Conservation (phyloP, 2,888 invertebrate species). For the Coremacera marginata region DNA sequence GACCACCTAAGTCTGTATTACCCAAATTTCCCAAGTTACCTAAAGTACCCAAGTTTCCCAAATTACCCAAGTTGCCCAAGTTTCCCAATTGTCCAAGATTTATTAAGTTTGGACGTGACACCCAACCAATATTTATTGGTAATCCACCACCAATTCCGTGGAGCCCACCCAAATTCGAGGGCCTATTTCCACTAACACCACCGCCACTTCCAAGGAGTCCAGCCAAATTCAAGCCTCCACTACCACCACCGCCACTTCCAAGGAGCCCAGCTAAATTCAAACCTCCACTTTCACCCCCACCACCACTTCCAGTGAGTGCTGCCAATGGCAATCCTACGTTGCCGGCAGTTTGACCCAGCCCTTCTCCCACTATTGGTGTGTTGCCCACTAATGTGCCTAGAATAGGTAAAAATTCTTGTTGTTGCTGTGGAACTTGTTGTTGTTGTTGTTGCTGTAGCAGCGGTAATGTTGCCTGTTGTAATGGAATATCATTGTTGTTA, state of each 20-base stretch:
- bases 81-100: slow-evolving; percentile 47
- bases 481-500: too few species aligned
- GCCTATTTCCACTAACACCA: too few species aligned
- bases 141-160: not conserved
- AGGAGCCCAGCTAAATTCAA: not conserved
- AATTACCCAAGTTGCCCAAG: slow-evolving; percentile 44
- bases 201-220: too few species aligned
- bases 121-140: not conserved
- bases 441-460: slow-evolving; percentile 26
- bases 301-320: too few species aligned
- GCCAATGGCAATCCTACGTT: not conserved
- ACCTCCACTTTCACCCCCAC: not conserved
- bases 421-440: slow-evolving; percentile 34
- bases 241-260: too few species aligned
- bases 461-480: not conserved
- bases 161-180: too few species aligned
- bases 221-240: too few species aligned
- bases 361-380: too few species aligned
- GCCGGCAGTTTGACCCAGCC: not conserved
- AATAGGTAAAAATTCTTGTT: slow-evolving; percentile 53
- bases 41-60: slow-evolving; percentile 50
- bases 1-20: slow-evolving; percentile 7
- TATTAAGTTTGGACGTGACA: too few species aligned
- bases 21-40: slow-evolving; percentile 28
- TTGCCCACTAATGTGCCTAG: too few species aligned